Evolutionary conservation across 2,113 vertebrate genomes (phyloP).

Genomic region (Proterorhinus semilunaris): DNA sequence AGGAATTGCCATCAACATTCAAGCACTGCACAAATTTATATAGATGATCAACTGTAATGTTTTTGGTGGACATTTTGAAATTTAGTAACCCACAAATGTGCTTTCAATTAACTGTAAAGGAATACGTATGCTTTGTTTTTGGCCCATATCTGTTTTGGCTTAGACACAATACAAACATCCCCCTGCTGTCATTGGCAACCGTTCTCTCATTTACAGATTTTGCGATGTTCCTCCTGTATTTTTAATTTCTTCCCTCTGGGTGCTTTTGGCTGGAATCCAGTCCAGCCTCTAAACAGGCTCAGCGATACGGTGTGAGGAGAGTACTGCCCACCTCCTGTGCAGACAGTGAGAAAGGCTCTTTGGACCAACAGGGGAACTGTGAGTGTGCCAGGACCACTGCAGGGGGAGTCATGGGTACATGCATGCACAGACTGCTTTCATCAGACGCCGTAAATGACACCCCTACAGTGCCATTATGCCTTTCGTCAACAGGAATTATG

Average conservation of each 20-base stretch:
- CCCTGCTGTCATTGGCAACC: constrained; percentile 24
- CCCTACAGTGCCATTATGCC: neutral
- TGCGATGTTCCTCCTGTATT: neutral
- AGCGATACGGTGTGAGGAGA: constrained; percentile 21
- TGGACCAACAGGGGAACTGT: constrained; percentile 36
- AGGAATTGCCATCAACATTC: neutral
- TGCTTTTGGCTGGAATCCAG: constrained; percentile 33
- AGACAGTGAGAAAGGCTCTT: constrained; percentile 33
- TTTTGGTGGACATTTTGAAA: neutral
- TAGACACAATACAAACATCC: no score
- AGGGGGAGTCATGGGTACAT: constrained; percentile 39
- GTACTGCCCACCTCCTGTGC: constrained; percentile 18
- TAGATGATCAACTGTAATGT: neutral
- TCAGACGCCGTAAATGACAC: no score
- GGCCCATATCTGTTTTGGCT: no score
- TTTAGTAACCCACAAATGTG: no score
- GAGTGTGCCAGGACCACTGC: constrained; percentile 41
- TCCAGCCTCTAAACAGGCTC: constrained; percentile 18
- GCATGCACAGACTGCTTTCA: no score
- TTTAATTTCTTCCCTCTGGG: constrained; percentile 25
- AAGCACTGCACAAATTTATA: neutral
- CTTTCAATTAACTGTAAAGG: no score
- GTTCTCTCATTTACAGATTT: constrained; percentile 16
- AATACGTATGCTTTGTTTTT: no score
- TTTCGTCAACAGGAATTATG: constrained; percentile 3